These are phyloP conservation scores for Drosophila mayri DNA, from an alignment of 1,140 invertebrate genomes.

Conservation along the genomic window DNA sequence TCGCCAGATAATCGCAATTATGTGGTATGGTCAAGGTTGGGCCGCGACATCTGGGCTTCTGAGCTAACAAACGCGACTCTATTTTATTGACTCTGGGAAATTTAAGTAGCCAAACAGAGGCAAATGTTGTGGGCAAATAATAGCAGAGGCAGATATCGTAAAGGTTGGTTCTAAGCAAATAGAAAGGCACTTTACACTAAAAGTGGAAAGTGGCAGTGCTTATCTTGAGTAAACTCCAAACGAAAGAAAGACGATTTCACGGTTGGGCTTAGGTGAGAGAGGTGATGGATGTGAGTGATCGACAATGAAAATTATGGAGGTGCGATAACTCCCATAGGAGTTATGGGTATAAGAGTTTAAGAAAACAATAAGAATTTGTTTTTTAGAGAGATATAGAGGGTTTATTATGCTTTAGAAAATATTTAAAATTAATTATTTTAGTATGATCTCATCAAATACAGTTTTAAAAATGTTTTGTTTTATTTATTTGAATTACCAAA, in stretches of 20 bases:
- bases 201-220: slow-evolving; percentile 33
- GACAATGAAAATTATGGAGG: slow-evolving; percentile 18
- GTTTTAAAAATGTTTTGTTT: neutral
- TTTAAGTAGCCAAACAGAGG: slow-evolving; percentile 73
- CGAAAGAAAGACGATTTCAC: slow-evolving; percentile 8
- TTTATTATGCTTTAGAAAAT: accelerated
- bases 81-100: slow-evolving; percentile 68
- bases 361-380: neutral
- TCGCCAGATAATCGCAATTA: slow-evolving; percentile 69
- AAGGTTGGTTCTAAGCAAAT: slow-evolving; percentile 43
- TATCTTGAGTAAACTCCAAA: slow-evolving; percentile 52
- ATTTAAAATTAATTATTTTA: neutral
- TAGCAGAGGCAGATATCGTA: slow-evolving; percentile 24
- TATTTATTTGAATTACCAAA: neutral
- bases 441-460: neutral
- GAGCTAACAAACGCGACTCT: slow-evolving; percentile 32
- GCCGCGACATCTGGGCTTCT: slow-evolving; percentile 46
- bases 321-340: slow-evolving; percentile 10
- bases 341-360: neutral
- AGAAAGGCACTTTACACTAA: slow-evolving; percentile 57
- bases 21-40: slow-evolving; percentile 69
- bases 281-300: slow-evolving; percentile 38
- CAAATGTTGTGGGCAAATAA: slow-evolving; percentile 53
- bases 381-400: no score
- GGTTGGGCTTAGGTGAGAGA: slow-evolving; percentile 8